These are phyloP conservation scores for Musca vetustissima DNA, from an alignment of 1,140 invertebrate species.

Conservation along the genomic window DNA sequence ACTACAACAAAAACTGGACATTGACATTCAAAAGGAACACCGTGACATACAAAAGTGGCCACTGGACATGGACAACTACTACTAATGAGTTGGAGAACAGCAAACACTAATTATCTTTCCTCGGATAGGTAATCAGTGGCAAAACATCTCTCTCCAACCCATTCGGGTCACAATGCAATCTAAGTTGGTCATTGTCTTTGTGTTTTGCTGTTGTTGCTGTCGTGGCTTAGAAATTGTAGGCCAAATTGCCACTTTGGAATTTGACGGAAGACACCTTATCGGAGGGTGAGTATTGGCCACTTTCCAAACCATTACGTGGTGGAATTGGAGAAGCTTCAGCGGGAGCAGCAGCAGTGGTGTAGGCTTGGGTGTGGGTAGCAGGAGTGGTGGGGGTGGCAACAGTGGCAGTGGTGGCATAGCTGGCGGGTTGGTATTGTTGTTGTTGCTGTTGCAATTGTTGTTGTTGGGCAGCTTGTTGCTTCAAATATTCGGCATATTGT, in stretches of 20 bases:
- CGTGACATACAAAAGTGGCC: too few species aligned
- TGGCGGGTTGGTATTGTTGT: constrained; percentile 34
- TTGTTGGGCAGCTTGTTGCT: constrained; percentile 33
- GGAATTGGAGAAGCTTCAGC: constrained; percentile 28
- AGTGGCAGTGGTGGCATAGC: neutral
- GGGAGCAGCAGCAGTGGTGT: constrained; percentile 13
- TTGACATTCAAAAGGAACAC: too few species aligned
- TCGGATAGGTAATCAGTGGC: too few species aligned
- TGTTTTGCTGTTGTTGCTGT: too few species aligned
- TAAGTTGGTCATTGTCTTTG: too few species aligned
- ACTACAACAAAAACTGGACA: too few species aligned
- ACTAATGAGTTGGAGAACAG: too few species aligned
- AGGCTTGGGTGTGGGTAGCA: neutral
- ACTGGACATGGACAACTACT: too few species aligned
- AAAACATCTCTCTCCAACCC: too few species aligned
- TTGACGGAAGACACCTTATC: constrained; percentile 44
- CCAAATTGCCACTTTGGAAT: constrained; percentile 45
- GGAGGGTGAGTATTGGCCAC: constrained; percentile 35
- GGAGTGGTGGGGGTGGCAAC: constrained; percentile 6
- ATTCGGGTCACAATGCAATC: too few species aligned
- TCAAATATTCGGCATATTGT: constrained; percentile 18
- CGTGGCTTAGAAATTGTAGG: constrained; percentile 40
- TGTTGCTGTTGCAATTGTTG: constrained; percentile 41
- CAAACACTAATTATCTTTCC: too few species aligned
- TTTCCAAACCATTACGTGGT: constrained; percentile 28